Evolutionary conservation across 2,113 vertebrate species (phyloP).

Genomic region (Zosterops japonicus): DNA sequence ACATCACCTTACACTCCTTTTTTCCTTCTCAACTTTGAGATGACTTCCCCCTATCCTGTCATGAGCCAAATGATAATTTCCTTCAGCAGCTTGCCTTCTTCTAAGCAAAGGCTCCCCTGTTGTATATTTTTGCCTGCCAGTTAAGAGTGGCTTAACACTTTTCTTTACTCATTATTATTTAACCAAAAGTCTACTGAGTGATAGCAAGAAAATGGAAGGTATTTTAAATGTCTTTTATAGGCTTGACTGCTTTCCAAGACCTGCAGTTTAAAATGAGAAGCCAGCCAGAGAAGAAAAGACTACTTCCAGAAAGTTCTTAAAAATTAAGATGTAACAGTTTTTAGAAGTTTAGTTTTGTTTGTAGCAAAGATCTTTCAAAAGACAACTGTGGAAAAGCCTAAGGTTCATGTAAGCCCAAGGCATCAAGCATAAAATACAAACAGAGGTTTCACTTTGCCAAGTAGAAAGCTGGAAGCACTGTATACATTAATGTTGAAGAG

Average conservation of each 20-base stretch:
- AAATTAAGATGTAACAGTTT: neutral
- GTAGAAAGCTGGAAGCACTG: neutral
- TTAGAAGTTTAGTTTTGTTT: neutral
- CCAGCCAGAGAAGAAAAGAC: neutral
- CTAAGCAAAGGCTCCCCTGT: neutral
- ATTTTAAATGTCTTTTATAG: neutral
- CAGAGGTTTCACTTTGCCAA: neutral
- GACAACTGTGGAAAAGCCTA: neutral
- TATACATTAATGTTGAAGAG: neutral
- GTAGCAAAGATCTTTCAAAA: neutral
- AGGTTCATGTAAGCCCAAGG: neutral
- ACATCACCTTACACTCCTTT: neutral
- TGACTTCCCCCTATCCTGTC: neutral
- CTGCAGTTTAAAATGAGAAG: neutral
- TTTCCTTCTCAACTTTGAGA: neutral
- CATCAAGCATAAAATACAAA: neutral
- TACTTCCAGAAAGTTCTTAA: neutral
- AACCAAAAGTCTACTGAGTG: neutral
- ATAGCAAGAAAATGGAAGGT: neutral
- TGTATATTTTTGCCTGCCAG: neutral
- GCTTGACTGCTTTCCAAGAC: neutral
- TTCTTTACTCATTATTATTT: neutral
- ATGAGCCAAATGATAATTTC: neutral
- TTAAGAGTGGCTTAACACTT: neutral
- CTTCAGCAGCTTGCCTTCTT: neutral